These are phyloP conservation scores for Zeugodacus cucurbitae DNA, from an alignment of 1,140 invertebrate species.

Conservation along the genomic window DNA sequence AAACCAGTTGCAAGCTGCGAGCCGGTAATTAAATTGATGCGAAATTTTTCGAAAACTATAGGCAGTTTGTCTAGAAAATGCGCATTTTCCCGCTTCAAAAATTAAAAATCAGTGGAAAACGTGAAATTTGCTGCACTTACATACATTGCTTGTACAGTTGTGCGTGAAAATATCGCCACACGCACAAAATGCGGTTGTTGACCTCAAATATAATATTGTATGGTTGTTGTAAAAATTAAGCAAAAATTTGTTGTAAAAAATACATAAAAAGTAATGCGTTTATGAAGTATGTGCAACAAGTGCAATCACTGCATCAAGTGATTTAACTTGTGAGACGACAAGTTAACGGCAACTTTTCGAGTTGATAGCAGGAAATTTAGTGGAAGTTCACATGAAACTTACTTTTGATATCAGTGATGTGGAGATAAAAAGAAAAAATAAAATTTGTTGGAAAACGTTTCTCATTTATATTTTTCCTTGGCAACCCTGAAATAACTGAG, in stretches of 20 bases:
- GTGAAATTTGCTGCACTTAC: neutral
- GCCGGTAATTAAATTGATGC: neutral
- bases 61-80: neutral
- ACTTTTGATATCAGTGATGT: neutral
- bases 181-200: neutral
- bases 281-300: neutral
- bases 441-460: too few relatives aligned
- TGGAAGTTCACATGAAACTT: neutral
- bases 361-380: neutral
- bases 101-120: neutral
- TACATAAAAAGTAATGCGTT: neutral
- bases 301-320: neutral
- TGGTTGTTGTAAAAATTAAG: neutral
- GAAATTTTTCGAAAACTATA: neutral
- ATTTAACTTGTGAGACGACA: neutral
- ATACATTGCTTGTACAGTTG: neutral
- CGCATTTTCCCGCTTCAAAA: neutral
- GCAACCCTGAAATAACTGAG: too few relatives aligned
- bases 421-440: too few relatives aligned
- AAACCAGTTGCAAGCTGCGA: neutral
- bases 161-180: neutral
- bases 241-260: neutral
- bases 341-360: neutral
- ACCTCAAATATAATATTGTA: neutral
- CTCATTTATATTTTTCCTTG: too few relatives aligned